Evolutionary conservation across 1,140 invertebrate genomes (phyloP).

Genomic region (Hyposmocoma kahamanoa): DNA sequence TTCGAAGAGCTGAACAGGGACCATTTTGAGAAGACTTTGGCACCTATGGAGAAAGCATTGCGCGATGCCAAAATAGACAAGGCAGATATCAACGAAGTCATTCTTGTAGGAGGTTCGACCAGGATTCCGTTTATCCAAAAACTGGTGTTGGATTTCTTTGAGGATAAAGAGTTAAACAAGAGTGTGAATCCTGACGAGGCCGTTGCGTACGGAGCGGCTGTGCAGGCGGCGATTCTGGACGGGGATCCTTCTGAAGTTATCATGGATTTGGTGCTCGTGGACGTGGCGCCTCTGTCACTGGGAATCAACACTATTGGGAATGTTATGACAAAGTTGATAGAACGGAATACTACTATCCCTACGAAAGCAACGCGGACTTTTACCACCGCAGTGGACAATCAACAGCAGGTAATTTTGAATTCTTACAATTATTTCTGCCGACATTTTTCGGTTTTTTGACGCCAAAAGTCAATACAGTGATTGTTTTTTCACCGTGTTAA

Average conservation of each 20-base stretch:
- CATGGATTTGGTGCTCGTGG: not conserved
- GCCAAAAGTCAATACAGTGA: no score
- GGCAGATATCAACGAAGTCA: not conserved
- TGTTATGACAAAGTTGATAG: not conserved
- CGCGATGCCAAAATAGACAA: constrained; percentile 1
- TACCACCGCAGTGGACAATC: not conserved
- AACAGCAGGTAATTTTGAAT: constrained; percentile 26
- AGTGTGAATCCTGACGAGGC: constrained; percentile 12
- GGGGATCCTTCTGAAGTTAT: not conserved
- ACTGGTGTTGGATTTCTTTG: not conserved
- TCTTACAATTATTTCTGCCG: no score
- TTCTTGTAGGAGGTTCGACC: not conserved
- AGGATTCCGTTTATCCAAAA: not conserved
- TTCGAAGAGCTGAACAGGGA: not conserved
- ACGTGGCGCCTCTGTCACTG: not conserved
- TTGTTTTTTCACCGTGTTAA: no score
- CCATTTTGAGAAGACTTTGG: not conserved
- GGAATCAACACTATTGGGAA: not conserved
- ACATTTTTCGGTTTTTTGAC: no score
- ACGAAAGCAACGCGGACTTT: not conserved
- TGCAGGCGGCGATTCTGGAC: not conserved
- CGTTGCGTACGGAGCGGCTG: not conserved
- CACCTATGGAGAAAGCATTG: not conserved
- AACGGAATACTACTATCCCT: not conserved
- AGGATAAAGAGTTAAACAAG: constrained; percentile 74